phyloP scores from a whole-genome alignment of 2,888 invertebrate species.

The Serripes groenlandicus region DNA sequence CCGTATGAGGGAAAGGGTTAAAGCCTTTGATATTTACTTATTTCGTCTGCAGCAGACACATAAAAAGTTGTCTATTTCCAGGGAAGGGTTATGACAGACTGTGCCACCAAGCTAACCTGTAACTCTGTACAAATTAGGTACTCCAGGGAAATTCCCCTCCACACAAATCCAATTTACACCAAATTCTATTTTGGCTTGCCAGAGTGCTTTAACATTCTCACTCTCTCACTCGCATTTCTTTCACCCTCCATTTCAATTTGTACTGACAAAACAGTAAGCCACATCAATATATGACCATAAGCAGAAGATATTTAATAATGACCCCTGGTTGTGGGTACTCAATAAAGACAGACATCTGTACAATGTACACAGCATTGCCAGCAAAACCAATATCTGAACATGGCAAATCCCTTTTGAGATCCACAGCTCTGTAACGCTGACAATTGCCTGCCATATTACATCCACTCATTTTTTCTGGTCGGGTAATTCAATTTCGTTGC shows the following conservation, averaged over 20 bases:
- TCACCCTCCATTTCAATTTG: too few species aligned
- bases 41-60: too few species aligned
- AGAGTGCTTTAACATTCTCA: conserved; percentile 43
- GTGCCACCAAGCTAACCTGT: neutral
- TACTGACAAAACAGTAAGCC: too few species aligned
- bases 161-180: conserved; percentile 75
- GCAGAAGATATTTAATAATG: too few species aligned
- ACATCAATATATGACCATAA: too few species aligned
- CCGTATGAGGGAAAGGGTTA: neutral
- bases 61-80: neutral
- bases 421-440: neutral
- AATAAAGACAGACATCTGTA: too few species aligned
- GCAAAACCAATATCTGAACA: too few species aligned
- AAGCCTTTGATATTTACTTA: neutral
- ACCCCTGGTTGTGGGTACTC: too few species aligned
- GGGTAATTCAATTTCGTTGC: conserved; percentile 53
- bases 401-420: too few species aligned
- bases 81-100: neutral
- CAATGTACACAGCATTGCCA: too few species aligned
- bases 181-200: conserved; percentile 67
- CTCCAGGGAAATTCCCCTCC: conserved; percentile 71
- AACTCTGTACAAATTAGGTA: conserved; percentile 67
- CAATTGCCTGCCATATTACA: conserved; percentile 12
- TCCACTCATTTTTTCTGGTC: neutral
- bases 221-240: too few species aligned